Base-by-base conservation (phyloP, 2,888 invertebrate genomes). In the Rhamphomyia laevipes region DNA sequence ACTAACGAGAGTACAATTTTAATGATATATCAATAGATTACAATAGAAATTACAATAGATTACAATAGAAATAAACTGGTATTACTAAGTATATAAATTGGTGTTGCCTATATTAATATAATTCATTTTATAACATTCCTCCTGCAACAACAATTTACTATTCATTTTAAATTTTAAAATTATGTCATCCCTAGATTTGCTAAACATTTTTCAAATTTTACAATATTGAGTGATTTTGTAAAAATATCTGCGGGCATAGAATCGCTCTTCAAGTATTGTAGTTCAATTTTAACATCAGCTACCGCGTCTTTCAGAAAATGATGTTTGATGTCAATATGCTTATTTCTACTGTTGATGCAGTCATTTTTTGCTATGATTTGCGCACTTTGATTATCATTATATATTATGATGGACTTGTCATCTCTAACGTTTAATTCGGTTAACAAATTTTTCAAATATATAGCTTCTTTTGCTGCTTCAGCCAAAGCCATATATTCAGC, bases 401-500 rank as follows among this genome's bases (percentile, higher is more conserved):
- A 55, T 1, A 56, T 15, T 11, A 38, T 53, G 9, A 57, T 45
- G 13, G 37, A n/a, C 4, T 47, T 13, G n/a, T 18, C 30, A 7
- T 23, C 5, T 3, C 5, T 21, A 30, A 52, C 13, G 13, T 48
- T 52, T 3, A 56, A 21, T 18, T 55, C 50, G 11, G 35, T 46
- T 17, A 53, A 31, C 33, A 57, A 47, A 5, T 30, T 21, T 33
- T 44, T 31, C 2, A 55, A 31, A 18, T 56, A 51, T 27, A 54
- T 13, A 5, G 53, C 54, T 21, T 55, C 56, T 43, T 53, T 57
- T 6, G 48, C 33, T 16, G 53, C 53, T 16, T 54, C 53, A 3
- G 53, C 21, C 17, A 56, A 37, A 5, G 53, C 55, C n/a, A 56
- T 46, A 17, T 57, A 54, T 21, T 56, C 56, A 3, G 57, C 47